Conservation (phyloP, 2,888 invertebrate species). For the Dasypogon diadema region DNA sequence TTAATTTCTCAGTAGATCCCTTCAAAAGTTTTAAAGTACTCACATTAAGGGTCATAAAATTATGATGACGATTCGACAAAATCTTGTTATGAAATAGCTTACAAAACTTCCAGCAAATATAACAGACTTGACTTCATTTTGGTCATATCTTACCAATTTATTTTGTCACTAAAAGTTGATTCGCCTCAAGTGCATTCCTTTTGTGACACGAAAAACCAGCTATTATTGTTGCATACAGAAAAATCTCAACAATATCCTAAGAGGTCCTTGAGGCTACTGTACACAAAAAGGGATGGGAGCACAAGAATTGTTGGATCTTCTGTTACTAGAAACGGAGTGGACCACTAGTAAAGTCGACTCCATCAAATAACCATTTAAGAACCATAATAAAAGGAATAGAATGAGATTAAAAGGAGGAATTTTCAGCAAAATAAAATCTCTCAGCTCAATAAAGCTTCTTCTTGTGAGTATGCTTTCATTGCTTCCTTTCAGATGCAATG, state of each 20-base stretch:
- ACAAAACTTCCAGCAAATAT: slow-evolving; percentile 8
- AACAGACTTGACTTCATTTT: slow-evolving; percentile 24
- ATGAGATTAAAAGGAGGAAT: slow-evolving; percentile 49
- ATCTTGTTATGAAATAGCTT: neutral
- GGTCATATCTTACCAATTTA: slow-evolving; percentile 44
- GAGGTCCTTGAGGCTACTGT: slow-evolving; percentile 37
- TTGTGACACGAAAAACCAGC: slow-evolving; percentile 36
- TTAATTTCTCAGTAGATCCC: too few relatives aligned
- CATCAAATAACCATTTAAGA: slow-evolving; percentile 48
- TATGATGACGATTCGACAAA: neutral
- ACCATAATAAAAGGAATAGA: slow-evolving; percentile 42
- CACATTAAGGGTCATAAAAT: neutral
- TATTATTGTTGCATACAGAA: slow-evolving; percentile 42
- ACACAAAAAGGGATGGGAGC: slow-evolving; percentile 1
- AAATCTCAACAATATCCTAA: slow-evolving; percentile 30
- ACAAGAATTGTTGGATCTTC: slow-evolving; percentile 28
- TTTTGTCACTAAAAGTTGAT: slow-evolving; percentile 37
- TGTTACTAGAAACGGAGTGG: slow-evolving; percentile 18
- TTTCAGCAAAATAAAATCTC: slow-evolving; percentile 54
- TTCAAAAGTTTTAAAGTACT: too few relatives aligned
- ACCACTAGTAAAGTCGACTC: slow-evolving; percentile 17
- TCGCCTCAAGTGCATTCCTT: slow-evolving; percentile 44
- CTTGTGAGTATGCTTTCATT: slow-evolving; percentile 22
- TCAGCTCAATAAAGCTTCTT: slow-evolving; percentile 14
- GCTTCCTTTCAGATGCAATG: slow-evolving; percentile 48